Base-by-base conservation (phyloP, 1,140 invertebrate genomes). In the Nebria ingens region DNA sequence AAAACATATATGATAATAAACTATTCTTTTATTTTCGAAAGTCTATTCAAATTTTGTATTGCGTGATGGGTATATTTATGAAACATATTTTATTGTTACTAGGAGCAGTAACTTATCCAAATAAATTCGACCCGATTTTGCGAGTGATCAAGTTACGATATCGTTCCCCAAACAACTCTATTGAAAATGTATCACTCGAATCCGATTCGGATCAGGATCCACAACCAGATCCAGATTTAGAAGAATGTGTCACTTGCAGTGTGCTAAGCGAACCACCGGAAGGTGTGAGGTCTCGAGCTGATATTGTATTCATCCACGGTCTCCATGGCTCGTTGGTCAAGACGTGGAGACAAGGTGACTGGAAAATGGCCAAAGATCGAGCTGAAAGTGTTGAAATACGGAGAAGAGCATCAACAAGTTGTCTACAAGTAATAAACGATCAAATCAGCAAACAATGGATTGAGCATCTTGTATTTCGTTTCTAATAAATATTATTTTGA, bases 271-370 rank as follows among this genome's bases (percentile, higher is more conserved):
- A 68, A 42, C 71, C 73, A 15, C 62, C 70, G n/a, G 54, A 59
- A 19, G 68, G 63, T 13, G 60, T 61, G 17, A 64, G 68, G 4
- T 69, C 73, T n/a, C 59, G 61, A 12, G 76, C 73, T 1, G 79
- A 80, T 58, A 71, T 80, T 13, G 73, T 80, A 2, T 78, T 80
- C n/a, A 72, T 80, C 17, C 79, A 80, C 58, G 79, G 79, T 0
- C 67, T 80, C 3, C 77, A 79, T 56, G 79, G 79, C 1, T 79
- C 77, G 3, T 56, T 78, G 29, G 66, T 71, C 0, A 76, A 76
- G 21, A 80, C 79, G 0, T 80, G 79, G 79, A 76, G 70, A 55
- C 78, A 80, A 62, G 78, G 76, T 3, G 62, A 65, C 15, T 76
- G 67, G 78, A 71, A 76, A 19, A 70, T 63, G 51, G 68, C 65